Base-by-base conservation (phyloP, 2,113 vertebrate genomes). In the Ondatra zibethicus region DNA sequence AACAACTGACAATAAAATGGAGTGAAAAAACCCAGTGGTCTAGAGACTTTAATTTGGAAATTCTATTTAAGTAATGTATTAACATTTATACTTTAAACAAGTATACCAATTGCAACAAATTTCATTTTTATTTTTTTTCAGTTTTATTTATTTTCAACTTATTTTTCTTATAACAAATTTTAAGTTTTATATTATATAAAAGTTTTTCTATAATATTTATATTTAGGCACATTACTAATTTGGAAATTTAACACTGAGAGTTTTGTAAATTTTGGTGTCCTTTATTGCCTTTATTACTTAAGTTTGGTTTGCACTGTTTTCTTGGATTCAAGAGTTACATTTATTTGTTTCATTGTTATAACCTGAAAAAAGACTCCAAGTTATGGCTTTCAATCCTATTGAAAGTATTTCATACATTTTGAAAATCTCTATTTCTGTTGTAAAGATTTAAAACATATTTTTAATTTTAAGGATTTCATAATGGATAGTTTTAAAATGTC, bases 331-430 rank as follows among this genome's bases (percentile, higher is more conserved):
- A n/a, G 23, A 14, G 52, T 76, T 76, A 89, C 76, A 87, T 52
- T 92, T 75, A 92, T 81, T 92, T 25, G 70, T 85, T 92, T 81
- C 4, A 4, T 61, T 87, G 36, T 47, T 94, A 76, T 92, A 89
- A 87, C 33, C 89, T 78, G 58, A 66, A 77, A 82, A 92, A 92
- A 90, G 87, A 87, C 39, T 95, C 50, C 55, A 85, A 92, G 36
- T 85, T 75, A 94, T 14, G 0, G 12, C n/a, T 92, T 82, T 87
- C 90, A 33, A 76, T 75, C 42, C 61, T 50, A 80, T 72, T 89
- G 78, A 13, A 3, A 72, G 55, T 87, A 96, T 70, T 87, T 17
- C n/a, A n/a, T 50, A 77, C 45, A 3, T 82, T 72, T 63, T 87
- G 29, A 81, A 63, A 61, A 80, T 50, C 31, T 36, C 7, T 50